Percentiles rank a stretch among this genome's conserved stretches.
Evolutionary conservation across 1,140 invertebrate genomes (phyloP).

Genomic region (Conus betulinus): DNA sequence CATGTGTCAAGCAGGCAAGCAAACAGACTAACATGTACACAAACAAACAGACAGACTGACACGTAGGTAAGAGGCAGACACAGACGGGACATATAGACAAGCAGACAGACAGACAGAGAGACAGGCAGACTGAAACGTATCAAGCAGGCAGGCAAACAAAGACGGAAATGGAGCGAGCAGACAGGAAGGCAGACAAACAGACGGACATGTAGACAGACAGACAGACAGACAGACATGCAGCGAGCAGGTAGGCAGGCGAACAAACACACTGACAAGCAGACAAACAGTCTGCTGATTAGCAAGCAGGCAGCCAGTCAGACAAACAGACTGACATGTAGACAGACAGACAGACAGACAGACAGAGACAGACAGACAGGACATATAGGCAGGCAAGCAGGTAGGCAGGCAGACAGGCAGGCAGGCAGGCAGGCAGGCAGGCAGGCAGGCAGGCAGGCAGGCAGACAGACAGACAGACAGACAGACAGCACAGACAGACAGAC

Average conservation of each 20-base stretch:
- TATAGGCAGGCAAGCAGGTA: not conserved
- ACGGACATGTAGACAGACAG: not conserved
- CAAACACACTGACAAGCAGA: not conserved
- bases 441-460: not conserved
- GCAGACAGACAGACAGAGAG: not conserved
- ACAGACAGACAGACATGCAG: not conserved
- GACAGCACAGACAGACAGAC: not conserved
- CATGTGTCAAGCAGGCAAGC: not conserved
- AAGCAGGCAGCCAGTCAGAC: not conserved
- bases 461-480: not conserved
- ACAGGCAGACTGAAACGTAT: no score
- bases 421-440: not conserved
- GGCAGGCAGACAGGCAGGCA: not conserved
- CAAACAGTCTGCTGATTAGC: not conserved
- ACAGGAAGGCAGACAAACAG: no score
- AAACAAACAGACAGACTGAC: no score
- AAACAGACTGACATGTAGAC: not conserved
- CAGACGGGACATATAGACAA: no score
- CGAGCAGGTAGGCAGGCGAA: not conserved
- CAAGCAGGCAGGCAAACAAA: no score
- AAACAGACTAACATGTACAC: not conserved
- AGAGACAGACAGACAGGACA: not conserved
- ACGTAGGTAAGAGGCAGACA: not conserved
- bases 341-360: no score
- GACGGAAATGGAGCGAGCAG: no score